Evolutionary conservation across 2,113 vertebrate species (phyloP), one percentile per base, ranked within the genome.

Genomic region (Corythaeola cristata): DNA sequence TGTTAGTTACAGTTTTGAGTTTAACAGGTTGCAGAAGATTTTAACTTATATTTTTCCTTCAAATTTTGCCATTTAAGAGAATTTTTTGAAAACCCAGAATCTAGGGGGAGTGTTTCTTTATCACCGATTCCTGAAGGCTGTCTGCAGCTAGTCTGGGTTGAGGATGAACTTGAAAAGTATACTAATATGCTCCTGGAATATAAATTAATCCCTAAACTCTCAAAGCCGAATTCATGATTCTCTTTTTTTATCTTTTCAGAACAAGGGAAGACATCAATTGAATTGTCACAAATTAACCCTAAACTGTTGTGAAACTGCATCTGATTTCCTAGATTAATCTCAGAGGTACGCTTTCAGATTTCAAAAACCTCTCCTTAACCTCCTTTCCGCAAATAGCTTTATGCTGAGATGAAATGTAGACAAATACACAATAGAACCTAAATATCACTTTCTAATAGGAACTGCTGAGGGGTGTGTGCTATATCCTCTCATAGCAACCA

Each of bases 401-500:
- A 58, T 83, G 85, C 59, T 77, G 88, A 82, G 85, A 96, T 89
- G 90, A 95, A 96, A 89, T 49, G 52, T 56, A 97, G 94, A 91
- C 89, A 95, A 95, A 93, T 53, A 76, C 75, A 96, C 90, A 94
- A 91, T 88, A 83, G 82, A 94, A 94, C 63, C 69, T 91, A 91
- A 85, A 76, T 91, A 85, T 28, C 63, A 50, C 50, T 95, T 93
- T 91, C 92, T 88, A 77, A 88, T 80, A 63, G 92, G 93, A 95
- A 53, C 91, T 88, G 85, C 62, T 94, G 92, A 93, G 93, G 85
- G 90, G 82, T 79, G 95, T 96, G 96, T 85, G 91, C 85, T 96
- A 76, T 85, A 96, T 93, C 89, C 56, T 96, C 78, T 95, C 93
- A 91, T 96, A 96, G 96, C 96, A 96, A 96, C 93, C 95, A 93